Evolutionary conservation across 2,888 invertebrate species (phyloP), one percentile per base, ranked within the genome.

Genomic region (Xestia ashworthii): DNA sequence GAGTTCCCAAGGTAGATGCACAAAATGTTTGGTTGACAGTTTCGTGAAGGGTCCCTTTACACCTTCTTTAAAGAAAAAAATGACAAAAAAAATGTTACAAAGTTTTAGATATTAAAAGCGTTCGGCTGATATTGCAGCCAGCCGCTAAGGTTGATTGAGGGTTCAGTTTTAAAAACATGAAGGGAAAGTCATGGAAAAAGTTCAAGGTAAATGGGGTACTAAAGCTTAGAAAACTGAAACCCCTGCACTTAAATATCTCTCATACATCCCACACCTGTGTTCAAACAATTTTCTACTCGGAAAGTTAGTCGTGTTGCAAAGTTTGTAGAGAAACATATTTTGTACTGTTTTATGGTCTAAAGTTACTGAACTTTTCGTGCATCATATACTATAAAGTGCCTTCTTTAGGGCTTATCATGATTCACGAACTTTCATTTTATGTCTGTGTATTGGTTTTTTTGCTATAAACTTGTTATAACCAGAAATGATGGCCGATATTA

Each of bases 301-400:
- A 38, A 80, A 76, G 64, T 87, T 81, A 41, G 55, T 65, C 71
- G 55, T 53, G 67, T 64, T 72, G 58, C 76, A 66, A 86, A 86
- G 60, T 86, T 84, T 73, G 62, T 58, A 68, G 55, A 77, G 67
- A 80, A 76, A 76, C 73, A 83, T 80, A 86, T 70, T 71, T 83
- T 62, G 65, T 74, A 48, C 46, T n/a, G 74, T 65, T 85, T 81
- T 81, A 81, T 71, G 62, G 50, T 66, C 67, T 50, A 38, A 58
- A 75, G 58, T 55, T 25, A 50, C 53, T 60, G 11, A 83, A 79
- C 48, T 84, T 84, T 69, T 62, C 44, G 32, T 72, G 64, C 71
- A 65, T 66, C 55, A 62, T 80, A 69, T 32, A 32, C 32, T 32
- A 32, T 48, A 74, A 73, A 79, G n/a, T 79, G 14, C 50, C 25